Percentiles rank a stretch among this genome's conserved stretches.
Conservation (phyloP, 1,140 invertebrate species). For the Dinothrombium tinctorium region DNA sequence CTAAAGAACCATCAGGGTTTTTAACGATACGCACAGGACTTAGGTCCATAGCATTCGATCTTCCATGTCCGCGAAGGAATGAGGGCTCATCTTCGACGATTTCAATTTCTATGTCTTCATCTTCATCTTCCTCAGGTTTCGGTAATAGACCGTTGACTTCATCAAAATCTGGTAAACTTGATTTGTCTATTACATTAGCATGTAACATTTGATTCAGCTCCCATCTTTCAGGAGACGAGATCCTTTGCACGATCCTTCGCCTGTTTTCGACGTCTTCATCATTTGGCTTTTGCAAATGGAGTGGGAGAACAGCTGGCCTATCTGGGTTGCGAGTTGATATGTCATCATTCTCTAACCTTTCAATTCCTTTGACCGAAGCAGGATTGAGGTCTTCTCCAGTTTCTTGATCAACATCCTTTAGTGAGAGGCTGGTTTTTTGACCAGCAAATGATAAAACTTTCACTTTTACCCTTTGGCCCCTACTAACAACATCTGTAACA, state of each 20-base stretch:
- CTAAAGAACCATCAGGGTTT: constrained; percentile 93
- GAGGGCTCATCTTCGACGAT: constrained; percentile 94
- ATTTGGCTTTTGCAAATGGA: constrained; percentile 9
- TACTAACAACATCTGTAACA: constrained; percentile 73
- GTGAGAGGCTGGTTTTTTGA: constrained; percentile 82
- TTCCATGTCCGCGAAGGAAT: constrained; percentile 66
- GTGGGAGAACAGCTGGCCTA: constrained; percentile 30
- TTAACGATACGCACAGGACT: constrained; percentile 93
- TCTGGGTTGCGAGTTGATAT: constrained; percentile 58
- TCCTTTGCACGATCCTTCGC: constrained; percentile 50
- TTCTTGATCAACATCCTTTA: constrained; percentile 94
- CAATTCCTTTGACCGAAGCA: constrained; percentile 16
- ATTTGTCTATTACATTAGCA: constrained; percentile 56
- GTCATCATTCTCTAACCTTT: constrained; percentile 26
- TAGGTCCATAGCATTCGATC: constrained; percentile 56
- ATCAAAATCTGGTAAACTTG: constrained; percentile 72
- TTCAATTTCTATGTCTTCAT: constrained; percentile 98
- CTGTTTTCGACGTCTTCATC: constrained; percentile 48
- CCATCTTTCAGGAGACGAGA: constrained; percentile 80
- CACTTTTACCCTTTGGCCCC: constrained; percentile 76
- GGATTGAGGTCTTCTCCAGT: constrained; percentile 59
- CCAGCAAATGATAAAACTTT: constrained; percentile 74
- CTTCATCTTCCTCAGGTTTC: constrained; percentile 65
- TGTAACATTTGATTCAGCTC: constrained; percentile 52
- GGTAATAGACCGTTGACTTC: constrained; percentile 53